Evolutionary conservation across 2,113 vertebrate species (phyloP), one percentile per base, ranked within the genome.

Genomic region (Donacobius atricapilla): DNA sequence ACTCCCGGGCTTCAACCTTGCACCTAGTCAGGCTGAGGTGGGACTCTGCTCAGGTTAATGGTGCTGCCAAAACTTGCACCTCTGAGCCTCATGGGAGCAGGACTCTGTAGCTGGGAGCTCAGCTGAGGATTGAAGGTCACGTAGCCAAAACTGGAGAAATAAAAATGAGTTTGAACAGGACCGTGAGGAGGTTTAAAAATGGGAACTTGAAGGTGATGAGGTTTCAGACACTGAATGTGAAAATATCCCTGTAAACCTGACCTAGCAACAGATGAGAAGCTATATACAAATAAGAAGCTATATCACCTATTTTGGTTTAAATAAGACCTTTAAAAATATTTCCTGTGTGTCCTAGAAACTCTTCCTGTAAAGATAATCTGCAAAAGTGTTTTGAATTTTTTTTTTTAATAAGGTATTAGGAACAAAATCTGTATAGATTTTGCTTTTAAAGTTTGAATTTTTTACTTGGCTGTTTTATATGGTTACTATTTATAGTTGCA

Each of bases 91-190:
- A 8, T 50, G 37, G 84, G 83, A 94, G 44, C 82, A 88, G 56
- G 88, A 69, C 73, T 78, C 82, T 71, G 19, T 75, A 47, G 72
- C 0, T 51, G 37, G 77, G 87, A 64, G 56, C 82, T 96, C 53
- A 91, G 89, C 89, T 97, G 89, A 86, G 57, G 72, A 79, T 54
- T 83, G 71, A 94, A 90, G 60, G 37, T 71, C 91, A 72, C 2
- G 8, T 82, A 89, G 91, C 79, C 68, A 94, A 89, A 96, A 66
- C 63, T 28, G 11, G 82, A 96, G 39, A 94, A 97, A 96, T 94
- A 72, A 93, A 95, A 93, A 88, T 65, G 15, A 61, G 27, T 86
- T 89, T 93, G 78, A 96, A 76, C 70, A 73, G 72, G 92, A 61
- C 35, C 2, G 3, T 76, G 63, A 96, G 73, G 86, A 91, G 22